Base-by-base conservation (phyloP, 2,888 invertebrate species). In the Papilio gigon region DNA sequence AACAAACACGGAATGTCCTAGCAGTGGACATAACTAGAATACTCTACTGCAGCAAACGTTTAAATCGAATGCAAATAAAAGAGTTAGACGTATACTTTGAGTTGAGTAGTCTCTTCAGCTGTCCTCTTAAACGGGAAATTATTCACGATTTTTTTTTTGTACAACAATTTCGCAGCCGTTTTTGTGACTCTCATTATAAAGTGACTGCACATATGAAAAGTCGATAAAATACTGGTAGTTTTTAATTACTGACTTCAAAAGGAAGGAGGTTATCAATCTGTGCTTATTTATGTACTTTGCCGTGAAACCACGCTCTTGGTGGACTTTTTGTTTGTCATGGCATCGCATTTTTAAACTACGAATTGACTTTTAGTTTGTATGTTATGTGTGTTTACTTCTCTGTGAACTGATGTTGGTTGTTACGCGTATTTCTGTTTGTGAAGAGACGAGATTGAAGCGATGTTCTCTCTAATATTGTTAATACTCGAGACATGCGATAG, bases 131-230 rank as follows among this genome's bases (percentile, higher is more conserved):
- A 71, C 75, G 71, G 72, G 70, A 73, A 78, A 77, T 72, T 72
- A 82, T 82, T 80, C 76, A 77, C 83, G 83, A 87, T 83, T 85
- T 82, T 86, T 84, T 83, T 81, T 69, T 76, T 77, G 80, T 78
- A 78, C 75, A 71, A 77, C 79, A 78, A 79, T 80, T 76, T 77
- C 76, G 75, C 75, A 65, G 77, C 76, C 74, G 74, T 80, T 77
- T 78, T 81, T 77, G 77, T 80, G 75, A 77, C 77, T 78, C n/a
- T n/a, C n/a, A n/a, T n/a, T n/a, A n/a, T n/a, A 80, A 79, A 81
- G 72, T 71, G 78, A 77, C 76, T 75, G 74, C 73, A 70, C 71
- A 78, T 73, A 73, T 71, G 72, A 75, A 77, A 75, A 78, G 77
- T 83, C 80, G 82, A 80, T 84, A 79, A 81, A 78, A 77, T 80